These are phyloP conservation scores for Sebastes dallii DNA, from an alignment of 2,797 vertebrate genomes.

Conservation along the genomic window DNA sequence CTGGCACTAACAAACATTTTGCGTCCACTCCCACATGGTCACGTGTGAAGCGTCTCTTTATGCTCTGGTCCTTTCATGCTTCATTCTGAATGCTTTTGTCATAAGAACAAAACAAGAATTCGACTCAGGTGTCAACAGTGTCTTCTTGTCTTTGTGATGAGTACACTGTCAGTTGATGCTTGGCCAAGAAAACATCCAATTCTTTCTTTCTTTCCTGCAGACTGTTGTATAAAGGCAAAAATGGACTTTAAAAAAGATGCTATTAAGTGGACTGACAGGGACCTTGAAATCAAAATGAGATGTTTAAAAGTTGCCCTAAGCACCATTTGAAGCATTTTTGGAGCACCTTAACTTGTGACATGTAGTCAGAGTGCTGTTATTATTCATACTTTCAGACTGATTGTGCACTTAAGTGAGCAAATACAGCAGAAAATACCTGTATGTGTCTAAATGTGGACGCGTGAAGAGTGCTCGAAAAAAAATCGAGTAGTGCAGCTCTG, in stretches of 20 bases:
- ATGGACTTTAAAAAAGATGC: neutral
- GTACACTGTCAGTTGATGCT: neutral
- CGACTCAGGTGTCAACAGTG: neutral
- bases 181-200: neutral
- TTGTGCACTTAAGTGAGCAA: neutral
- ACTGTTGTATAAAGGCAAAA: neutral
- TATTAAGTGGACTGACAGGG: neutral
- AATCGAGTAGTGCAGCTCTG: neutral
- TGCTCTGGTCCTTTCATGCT: neutral
- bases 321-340: neutral
- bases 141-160: neutral
- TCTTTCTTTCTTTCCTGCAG: neutral
- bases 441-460: neutral
- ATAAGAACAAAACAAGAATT: slow-evolving; percentile 19
- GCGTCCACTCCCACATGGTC: neutral
- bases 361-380: neutral
- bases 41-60: slow-evolving; percentile 26
- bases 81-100: slow-evolving; percentile 1
- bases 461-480: slow-evolving; percentile 2
- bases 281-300: neutral
- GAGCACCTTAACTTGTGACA: neutral
- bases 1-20: neutral
- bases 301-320: neutral
- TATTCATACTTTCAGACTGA: neutral
- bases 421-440: neutral